Base-by-base conservation (phyloP, 2,113 vertebrate genomes). In the Gasterosteus aculeatus region DNA sequence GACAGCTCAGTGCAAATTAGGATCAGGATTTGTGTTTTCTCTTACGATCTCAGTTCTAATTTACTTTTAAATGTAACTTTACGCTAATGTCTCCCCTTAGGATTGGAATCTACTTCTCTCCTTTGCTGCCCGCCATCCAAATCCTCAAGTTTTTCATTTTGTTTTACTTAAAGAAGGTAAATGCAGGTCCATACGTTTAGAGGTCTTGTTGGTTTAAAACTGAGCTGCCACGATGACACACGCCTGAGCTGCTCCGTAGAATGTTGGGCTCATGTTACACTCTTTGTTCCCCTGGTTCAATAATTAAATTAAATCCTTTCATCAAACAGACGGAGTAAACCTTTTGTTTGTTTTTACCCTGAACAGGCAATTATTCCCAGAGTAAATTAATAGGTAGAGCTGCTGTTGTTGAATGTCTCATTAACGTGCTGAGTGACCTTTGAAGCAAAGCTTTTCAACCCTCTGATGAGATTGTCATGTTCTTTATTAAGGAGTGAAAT, bases 81-180 rank as follows among this genome's bases (percentile, higher is more conserved):
- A 10, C 26, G 11, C 35, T 51, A 14, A 71, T 76, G 73, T 83
- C 85, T 87, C 56, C 41, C 71, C 38, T 0, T 58, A 99, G 98
- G 98, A 95, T 98, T 14, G 97, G 98, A 59, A 95, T 97, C 77
- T 97, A 97, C 91, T 99, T 98, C 87, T 95, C 96, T 60, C 98
- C 97, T 60, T 90, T 99, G 70, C 92, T 99, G 69, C 98, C 98
- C 19, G 91, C 92, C 77, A 96, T 99, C 69, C 98, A 99, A 91
- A 96, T 95, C 39, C 81, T 97, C 38, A 92, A 95, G 46, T 93
- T 97, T 64, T 94, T 95, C 79, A 88, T 97, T 81, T 84, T 98
- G 80, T 98, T 99, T 92, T 98, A 94, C 69, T 70, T 98, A 65
- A 99, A 99, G 92, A 97, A 95, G 92, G 98, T 99, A 95, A 93